These are phyloP conservation scores for Saturnia pavonia DNA, from an alignment of 2,888 invertebrate genomes.

Conservation along the genomic window DNA sequence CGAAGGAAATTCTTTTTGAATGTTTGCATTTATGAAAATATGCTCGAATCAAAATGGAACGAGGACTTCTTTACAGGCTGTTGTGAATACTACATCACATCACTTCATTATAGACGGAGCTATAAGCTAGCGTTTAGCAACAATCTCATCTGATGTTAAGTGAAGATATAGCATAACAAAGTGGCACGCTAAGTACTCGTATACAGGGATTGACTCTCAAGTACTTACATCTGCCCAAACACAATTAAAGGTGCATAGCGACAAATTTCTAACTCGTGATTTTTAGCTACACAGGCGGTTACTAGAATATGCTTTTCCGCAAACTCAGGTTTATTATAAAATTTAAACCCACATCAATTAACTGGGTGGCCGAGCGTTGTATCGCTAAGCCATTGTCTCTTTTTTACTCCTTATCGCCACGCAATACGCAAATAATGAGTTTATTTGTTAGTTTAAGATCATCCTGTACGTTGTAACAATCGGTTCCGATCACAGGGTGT, in stretches of 20 bases:
- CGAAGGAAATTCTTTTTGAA: conserved; percentile 79
- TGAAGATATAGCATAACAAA: neutral
- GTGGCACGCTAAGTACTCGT: neutral
- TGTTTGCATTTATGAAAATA: conserved; percentile 82
- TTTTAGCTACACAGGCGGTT: no score
- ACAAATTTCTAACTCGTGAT: no score
- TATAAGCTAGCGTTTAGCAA: neutral
- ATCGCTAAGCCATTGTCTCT: neutral
- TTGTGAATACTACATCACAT: conserved; percentile 13
- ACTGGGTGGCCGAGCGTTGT: neutral
- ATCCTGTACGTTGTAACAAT: conserved; percentile 48
- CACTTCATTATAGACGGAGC: conserved; percentile 13
- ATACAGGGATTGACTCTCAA: no score
- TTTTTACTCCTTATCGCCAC: neutral
- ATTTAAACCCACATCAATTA: neutral
- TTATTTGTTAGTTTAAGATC: conserved; percentile 27
- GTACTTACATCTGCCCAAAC: no score
- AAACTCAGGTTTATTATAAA: neutral
- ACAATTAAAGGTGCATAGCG: no score
- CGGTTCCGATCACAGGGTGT: conserved; percentile 59
- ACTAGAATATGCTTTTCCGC: neutral
- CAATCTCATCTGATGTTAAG: neutral
- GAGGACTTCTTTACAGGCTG: conserved; percentile 45
- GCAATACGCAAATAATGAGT: neutral
- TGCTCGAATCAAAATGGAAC: conserved; percentile 71